phyloP scores from a whole-genome alignment of 2,888 invertebrate genomes.

The Caenorhabditis zanzibari region DNA sequence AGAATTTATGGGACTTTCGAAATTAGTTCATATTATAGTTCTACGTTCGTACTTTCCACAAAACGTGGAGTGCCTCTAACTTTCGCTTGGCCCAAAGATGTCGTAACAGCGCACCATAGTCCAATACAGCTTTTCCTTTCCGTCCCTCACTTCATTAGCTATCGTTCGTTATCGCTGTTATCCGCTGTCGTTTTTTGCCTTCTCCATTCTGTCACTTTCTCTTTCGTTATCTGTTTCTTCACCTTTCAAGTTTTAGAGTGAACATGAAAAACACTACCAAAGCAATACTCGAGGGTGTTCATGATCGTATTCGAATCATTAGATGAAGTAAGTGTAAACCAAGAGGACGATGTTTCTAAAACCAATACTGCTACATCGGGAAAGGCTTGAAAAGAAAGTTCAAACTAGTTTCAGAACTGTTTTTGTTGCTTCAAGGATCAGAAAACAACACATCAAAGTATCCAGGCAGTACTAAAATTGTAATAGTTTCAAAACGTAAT shows the following conservation, averaged over 20 bases:
- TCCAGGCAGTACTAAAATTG: not conserved
- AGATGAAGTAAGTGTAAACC: constrained; percentile 29
- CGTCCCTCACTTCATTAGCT: constrained; percentile 45
- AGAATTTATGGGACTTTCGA: too few relatives aligned
- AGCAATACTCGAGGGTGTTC: constrained; percentile 33
- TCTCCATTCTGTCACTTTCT: constrained; percentile 43
- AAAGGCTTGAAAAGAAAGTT: constrained; percentile 1
- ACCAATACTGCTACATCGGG: not conserved
- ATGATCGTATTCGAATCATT: constrained; percentile 53
- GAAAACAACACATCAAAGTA: not conserved
- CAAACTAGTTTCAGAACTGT: constrained; percentile 31
- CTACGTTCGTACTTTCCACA: too few relatives aligned
- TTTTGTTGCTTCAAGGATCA: not conserved
- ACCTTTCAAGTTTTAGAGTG: constrained; percentile 23
- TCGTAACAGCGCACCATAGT: constrained; percentile 27
- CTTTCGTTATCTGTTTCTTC: constrained; percentile 30
- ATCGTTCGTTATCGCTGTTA: constrained; percentile 39
- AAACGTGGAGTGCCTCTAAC: not conserved
- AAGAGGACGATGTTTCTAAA: constrained; percentile 8
- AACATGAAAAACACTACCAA: constrained; percentile 22
- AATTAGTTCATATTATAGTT: too few relatives aligned
- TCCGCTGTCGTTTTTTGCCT: constrained; percentile 22
- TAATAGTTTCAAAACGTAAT: not conserved
- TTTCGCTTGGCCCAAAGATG: constrained; percentile 16
- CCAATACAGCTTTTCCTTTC: constrained; percentile 17